Evolutionary conservation across 2,888 invertebrate genomes (phyloP).

Genomic region (Erebia epiphron): DNA sequence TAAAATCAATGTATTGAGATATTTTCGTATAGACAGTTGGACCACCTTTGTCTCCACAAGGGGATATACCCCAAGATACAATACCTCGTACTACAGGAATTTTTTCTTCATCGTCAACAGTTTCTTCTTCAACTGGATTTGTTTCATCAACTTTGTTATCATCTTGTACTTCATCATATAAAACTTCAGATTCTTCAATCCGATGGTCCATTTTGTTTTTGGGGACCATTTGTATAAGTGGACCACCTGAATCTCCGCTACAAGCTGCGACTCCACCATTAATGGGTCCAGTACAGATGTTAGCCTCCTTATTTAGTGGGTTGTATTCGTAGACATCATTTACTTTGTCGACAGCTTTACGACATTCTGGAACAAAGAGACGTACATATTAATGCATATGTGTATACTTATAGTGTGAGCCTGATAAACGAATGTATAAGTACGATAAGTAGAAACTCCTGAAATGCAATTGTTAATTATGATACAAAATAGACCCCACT

Average conservation of each 20-base stretch:
- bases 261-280: conserved; percentile 78
- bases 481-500: too few species aligned
- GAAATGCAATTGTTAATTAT: too few species aligned
- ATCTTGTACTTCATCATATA: conserved; percentile 39
- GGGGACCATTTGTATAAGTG: conserved; percentile 61
- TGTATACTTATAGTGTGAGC: neutral
- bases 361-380: conserved; percentile 61
- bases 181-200: conserved; percentile 33
- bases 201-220: conserved; percentile 35
- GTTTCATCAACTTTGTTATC: conserved; percentile 30
- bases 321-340: conserved; percentile 61
- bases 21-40: conserved; percentile 82
- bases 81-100: conserved; percentile 72
- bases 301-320: conserved; percentile 66
- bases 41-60: conserved; percentile 76
- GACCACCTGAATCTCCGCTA: conserved; percentile 82
- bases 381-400: conserved; percentile 10
- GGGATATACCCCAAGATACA: conserved; percentile 81
- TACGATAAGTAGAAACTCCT: too few species aligned
- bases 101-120: conserved; percentile 42
- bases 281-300: conserved; percentile 81
- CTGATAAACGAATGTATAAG: neutral
- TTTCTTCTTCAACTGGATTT: conserved; percentile 28
- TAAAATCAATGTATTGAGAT: conserved; percentile 73
- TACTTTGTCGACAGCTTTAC: conserved; percentile 61